These are phyloP conservation scores for Ammodytes dubius DNA, from an alignment of 2,113 vertebrate species.

Conservation along the genomic window DNA sequence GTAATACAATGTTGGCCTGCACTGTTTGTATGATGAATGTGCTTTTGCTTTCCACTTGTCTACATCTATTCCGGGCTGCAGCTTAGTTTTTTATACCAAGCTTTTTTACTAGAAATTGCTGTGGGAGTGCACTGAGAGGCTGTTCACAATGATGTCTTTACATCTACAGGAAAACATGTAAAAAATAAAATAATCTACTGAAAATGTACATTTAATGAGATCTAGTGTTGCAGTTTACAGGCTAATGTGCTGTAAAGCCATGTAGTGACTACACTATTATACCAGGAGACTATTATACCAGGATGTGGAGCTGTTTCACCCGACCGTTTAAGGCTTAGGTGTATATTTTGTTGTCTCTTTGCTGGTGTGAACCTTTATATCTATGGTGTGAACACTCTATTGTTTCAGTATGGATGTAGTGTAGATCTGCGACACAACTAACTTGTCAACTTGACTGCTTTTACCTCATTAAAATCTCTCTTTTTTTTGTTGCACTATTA, in stretches of 20 bases:
- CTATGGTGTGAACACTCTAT: not conserved
- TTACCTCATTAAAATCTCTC: constrained; percentile 2
- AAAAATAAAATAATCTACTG: not conserved
- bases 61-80: not conserved
- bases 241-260: not conserved
- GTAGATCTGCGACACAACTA: not conserved
- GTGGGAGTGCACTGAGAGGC: not conserved
- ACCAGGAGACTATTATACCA: no score
- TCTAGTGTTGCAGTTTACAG: constrained; percentile 18
- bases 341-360: no score
- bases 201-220: not conserved
- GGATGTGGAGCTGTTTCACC: not conserved
- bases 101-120: constrained; percentile 1
- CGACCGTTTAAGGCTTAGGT: not conserved
- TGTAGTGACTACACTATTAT: constrained; percentile 22
- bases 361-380: no score
- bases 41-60: not conserved
- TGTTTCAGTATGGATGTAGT: not conserved
- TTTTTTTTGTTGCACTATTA: not conserved
- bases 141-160: not conserved
- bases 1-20: constrained; percentile 8
- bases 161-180: not conserved
- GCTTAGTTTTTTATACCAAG: not conserved
- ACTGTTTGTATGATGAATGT: constrained; percentile 3
- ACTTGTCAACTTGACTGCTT: constrained; percentile 6